Evolutionary conservation across 1,140 invertebrate species (phyloP), one percentile per base, ranked within the genome.

Genomic region (Philotrypesis tridentata): DNA sequence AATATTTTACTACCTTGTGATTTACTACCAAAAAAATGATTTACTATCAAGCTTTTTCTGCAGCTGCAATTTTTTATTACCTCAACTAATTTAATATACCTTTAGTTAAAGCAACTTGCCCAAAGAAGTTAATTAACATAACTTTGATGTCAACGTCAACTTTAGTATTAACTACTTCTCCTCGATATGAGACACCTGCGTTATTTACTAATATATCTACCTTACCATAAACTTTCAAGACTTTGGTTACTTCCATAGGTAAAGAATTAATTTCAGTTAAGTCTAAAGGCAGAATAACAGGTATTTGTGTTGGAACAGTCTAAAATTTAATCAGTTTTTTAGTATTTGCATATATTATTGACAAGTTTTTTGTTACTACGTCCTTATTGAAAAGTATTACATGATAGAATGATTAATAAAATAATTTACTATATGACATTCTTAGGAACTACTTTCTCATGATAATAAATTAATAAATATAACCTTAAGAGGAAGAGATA

Each of bases 41-140:
- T n/a, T n/a, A n/a, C n/a, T n/a, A n/a, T n/a, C n/a, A n/a, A n/a
- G n/a, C n/a, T n/a, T n/a, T n/a, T n/a, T n/a, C n/a, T n/a, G n/a
- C n/a, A n/a, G n/a, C n/a, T n/a, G n/a, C n/a, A n/a, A n/a, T n/a
- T n/a, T n/a, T n/a, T n/a, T n/a, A n/a, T n/a, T n/a, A n/a, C n/a
- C n/a, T n/a, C n/a, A n/a, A n/a, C n/a, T n/a, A 55, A n/a, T 21
- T 55, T 21, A 17, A 84, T 79, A 87, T 92, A 98, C 97, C 96
- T 96, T 98, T 98, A 4, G 97, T 97, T 9, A 99, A 90, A 63
- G 95, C 96, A 80, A 99, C 93, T 85, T 97, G 94, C 33, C 97
- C 97, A 93, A 99, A 98, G 92, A 98, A 99, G 92, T 99, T 99
- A 2, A 98, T 95, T 33, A 94, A 90, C 98, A 99, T 99, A 23